A percentile compares a stretch with the other conserved stretches of the same genome.
Conservation (phyloP, 2,113 vertebrate genomes). For the Cavia porcellus region DNA sequence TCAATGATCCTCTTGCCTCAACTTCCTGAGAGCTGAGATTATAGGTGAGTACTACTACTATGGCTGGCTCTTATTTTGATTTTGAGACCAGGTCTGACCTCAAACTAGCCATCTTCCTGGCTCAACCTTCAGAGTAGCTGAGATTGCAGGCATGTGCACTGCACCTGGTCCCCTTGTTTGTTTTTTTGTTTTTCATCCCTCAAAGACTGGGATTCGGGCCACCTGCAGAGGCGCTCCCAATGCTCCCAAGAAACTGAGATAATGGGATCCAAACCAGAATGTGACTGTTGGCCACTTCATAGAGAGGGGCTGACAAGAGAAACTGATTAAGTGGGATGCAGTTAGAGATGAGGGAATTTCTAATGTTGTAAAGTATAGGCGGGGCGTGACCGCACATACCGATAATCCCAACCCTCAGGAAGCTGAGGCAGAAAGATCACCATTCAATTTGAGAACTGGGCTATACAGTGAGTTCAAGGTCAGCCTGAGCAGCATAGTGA, state of each 20-base stretch:
- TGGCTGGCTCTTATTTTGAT: background rate
- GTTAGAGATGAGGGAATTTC: background rate
- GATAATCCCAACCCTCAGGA: background rate
- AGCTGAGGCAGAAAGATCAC: background rate
- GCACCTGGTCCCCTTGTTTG: fast-evolving
- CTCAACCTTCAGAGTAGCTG: background rate
- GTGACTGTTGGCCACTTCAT: background rate
- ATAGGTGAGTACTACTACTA: background rate
- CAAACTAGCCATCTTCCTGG: background rate
- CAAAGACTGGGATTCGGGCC: background rate
- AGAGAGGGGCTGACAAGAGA: background rate
- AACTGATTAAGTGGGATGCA: background rate
- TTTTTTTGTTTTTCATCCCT: background rate
- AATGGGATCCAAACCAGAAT: background rate
- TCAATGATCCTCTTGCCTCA: background rate
- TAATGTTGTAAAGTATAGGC: background rate
- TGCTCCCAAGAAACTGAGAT: background rate
- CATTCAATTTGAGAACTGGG: background rate
- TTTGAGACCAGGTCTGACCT: background rate
- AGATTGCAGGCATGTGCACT: background rate
- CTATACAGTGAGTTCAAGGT: background rate
- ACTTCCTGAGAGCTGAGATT: background rate
- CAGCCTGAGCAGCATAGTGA: background rate
- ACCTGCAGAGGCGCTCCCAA: background rate
- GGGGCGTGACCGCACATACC: background rate